Evolutionary conservation across 2,888 invertebrate genomes (phyloP).

Genomic region (Hyposoter dolosus): DNA sequence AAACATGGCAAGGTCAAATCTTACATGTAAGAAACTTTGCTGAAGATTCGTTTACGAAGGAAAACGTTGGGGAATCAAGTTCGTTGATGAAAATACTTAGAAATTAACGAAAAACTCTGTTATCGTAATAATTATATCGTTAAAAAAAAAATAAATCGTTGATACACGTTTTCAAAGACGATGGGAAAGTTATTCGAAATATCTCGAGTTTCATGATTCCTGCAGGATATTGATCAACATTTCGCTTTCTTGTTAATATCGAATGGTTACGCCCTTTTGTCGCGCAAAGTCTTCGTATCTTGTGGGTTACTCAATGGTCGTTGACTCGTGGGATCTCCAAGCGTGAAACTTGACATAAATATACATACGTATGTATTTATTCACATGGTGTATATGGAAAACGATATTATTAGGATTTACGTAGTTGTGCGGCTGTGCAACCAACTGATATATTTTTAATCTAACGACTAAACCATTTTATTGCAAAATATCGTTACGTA

Average conservation of each 20-base stretch:
- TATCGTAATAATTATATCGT: neutral
- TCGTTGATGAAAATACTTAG: too few species aligned
- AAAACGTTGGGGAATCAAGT: too few species aligned
- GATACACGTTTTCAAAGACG: neutral
- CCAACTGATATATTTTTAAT: neutral
- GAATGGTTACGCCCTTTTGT: neutral
- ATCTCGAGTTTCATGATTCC: neutral
- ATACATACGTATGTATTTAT: neutral
- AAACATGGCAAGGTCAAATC: neutral
- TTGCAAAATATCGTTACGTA: neutral
- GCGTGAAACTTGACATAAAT: neutral
- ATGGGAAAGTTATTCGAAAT: neutral
- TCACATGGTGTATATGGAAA: neutral
- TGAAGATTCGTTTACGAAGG: too few species aligned
- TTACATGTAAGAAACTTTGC: too few species aligned
- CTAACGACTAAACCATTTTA: neutral
- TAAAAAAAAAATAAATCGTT: neutral
- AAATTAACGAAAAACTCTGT: neutral
- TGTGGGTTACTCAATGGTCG: constrained; percentile 15
- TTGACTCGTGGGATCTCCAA: constrained; percentile 1
- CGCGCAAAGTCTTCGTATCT: neutral
- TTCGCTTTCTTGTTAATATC: neutral
- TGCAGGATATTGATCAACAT: neutral
- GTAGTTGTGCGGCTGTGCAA: neutral
- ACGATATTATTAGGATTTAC: neutral